Conservation (phyloP, 35 echinoderm and acorn worm genomes). For the Diadema setosum region DNA sequence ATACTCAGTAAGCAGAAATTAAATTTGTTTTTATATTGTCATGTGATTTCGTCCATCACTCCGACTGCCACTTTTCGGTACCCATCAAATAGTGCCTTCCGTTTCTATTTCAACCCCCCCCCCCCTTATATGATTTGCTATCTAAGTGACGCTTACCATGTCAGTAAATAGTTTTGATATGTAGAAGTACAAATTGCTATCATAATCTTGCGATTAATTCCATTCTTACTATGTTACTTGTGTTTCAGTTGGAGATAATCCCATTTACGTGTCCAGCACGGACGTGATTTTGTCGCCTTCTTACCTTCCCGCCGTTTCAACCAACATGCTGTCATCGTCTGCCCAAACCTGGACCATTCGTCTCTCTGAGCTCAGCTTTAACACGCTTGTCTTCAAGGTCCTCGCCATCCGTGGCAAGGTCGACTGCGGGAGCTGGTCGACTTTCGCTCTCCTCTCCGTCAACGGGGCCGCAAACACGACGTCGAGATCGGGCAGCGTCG, state of each 20-base stretch:
- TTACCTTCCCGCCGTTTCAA: not conserved
- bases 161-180: too few relatives aligned
- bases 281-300: not conserved
- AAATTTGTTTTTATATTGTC: too few relatives aligned
- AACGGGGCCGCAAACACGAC: not conserved
- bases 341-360: not conserved
- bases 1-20: too few relatives aligned
- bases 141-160: too few relatives aligned
- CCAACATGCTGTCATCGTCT: not conserved
- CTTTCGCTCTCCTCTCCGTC: not conserved
- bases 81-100: too few relatives aligned
- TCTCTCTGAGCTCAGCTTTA: not conserved
- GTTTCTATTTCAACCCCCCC: too few relatives aligned
- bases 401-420: not conserved
- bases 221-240: too few relatives aligned
- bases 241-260: not conserved
- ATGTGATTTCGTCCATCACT: too few relatives aligned
- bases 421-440: not conserved
- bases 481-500: not conserved
- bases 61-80: too few relatives aligned
- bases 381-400: not conserved
- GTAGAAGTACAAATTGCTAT: too few relatives aligned
- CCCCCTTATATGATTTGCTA: too few relatives aligned
- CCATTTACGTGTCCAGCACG: not conserved
- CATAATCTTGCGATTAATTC: too few relatives aligned